Evolutionary conservation across 2,797 vertebrate genomes (phyloP).

Genomic region (Fratercula arctica): DNA sequence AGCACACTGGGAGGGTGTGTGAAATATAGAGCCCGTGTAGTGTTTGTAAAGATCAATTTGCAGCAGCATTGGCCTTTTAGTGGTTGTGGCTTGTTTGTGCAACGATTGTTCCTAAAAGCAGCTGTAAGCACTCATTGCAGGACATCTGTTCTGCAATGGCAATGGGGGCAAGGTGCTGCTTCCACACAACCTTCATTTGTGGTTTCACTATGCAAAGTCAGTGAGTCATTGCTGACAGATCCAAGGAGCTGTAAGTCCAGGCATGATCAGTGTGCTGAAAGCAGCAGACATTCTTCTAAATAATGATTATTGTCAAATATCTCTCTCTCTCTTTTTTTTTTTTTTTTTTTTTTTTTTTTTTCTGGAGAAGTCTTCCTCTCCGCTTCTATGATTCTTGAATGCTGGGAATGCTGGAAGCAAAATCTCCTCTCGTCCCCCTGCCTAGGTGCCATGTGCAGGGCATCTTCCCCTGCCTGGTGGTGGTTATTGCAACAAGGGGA

Average conservation of each 20-base stretch:
- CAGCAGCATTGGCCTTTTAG: not conserved
- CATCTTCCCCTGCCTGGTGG: not conserved
- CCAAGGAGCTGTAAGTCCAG: not conserved
- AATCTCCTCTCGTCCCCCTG: not conserved
- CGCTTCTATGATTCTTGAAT: not conserved
- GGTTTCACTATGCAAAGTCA: not conserved
- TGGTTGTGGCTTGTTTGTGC: not conserved
- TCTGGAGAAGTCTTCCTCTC: not conserved
- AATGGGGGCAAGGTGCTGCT: not conserved
- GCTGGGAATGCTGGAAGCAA: not conserved
- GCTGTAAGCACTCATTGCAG: not conserved
- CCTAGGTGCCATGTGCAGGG: not conserved
- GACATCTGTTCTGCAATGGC: not conserved
- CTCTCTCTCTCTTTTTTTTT: rapidly evolving
- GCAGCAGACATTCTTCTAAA: not conserved
- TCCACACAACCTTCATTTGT: not conserved
- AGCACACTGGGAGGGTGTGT: not conserved
- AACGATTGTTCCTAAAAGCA: not conserved
- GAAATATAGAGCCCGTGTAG: not conserved
- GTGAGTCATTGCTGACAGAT: not conserved
- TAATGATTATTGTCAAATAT: not conserved
- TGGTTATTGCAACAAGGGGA: not conserved
- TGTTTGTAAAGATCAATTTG: not conserved
- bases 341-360: not conserved
- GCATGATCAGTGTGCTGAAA: not conserved